These are phyloP conservation scores for Phaedon cochleariae DNA, from an alignment of 2,888 invertebrate species.

Conservation along the genomic window DNA sequence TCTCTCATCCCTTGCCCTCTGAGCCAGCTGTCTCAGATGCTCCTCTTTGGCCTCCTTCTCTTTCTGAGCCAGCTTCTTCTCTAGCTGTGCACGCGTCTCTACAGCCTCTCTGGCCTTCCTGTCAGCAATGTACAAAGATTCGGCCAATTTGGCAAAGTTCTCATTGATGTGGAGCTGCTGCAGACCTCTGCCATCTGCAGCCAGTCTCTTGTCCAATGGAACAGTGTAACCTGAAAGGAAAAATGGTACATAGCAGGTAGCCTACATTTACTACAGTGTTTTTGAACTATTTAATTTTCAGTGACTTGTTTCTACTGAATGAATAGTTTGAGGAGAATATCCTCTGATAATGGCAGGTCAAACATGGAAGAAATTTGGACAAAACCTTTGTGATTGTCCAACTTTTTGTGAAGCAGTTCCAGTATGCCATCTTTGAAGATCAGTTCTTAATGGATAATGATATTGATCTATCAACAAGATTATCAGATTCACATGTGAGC, in stretches of 20 bases:
- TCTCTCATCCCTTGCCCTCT: slow-evolving; percentile 93
- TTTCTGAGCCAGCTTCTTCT: slow-evolving; percentile 95
- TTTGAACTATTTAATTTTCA: too few relatives aligned
- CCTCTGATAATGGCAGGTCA: slow-evolving; percentile 97
- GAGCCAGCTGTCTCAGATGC: slow-evolving; percentile 89
- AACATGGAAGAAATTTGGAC: slow-evolving; percentile 95
- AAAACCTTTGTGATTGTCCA: slow-evolving; percentile 96
- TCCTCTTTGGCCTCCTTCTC: slow-evolving; percentile 99
- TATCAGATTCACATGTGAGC: slow-evolving; percentile 95
- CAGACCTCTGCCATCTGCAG: slow-evolving; percentile 96
- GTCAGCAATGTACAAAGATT: slow-evolving; percentile 97
- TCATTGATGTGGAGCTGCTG: slow-evolving; percentile 99
- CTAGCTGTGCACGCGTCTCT: slow-evolving; percentile 94
- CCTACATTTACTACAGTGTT: too few relatives aligned
- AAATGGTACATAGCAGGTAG: background rate
- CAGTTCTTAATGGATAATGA: slow-evolving; percentile 99
- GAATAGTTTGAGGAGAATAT: slow-evolving; percentile 99
- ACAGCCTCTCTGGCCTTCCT: slow-evolving; percentile 96
- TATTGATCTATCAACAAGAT: slow-evolving; percentile 93
- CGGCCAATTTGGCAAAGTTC: slow-evolving; percentile 98
- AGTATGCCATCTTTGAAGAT: slow-evolving; percentile 98
- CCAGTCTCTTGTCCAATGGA: slow-evolving; percentile 95
- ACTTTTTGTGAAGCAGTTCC: slow-evolving; percentile 95
- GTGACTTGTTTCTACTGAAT: too few relatives aligned
- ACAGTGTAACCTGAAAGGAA: slow-evolving; percentile 82